These are phyloP conservation scores for Clavelina lepadiformis DNA, from an alignment of 23 tunicate species.

Conservation along the genomic window DNA sequence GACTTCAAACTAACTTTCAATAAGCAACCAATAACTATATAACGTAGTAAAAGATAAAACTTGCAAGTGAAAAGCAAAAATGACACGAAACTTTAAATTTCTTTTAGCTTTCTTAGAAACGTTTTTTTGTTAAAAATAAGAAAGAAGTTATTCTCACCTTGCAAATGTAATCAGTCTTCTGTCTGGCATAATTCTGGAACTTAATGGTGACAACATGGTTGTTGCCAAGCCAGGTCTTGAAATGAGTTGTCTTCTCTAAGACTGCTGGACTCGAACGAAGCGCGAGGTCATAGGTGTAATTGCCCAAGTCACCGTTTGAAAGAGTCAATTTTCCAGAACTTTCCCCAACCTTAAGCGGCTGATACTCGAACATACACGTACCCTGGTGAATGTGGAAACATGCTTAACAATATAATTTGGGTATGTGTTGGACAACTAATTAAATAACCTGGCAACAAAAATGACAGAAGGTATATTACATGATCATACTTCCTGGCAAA, in stretches of 20 bases:
- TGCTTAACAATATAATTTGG: not conserved
- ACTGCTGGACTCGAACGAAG: slow-evolving; percentile 64
- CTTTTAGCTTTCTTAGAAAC: too few relatives aligned
- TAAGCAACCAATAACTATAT: too few relatives aligned
- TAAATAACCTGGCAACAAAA: not conserved
- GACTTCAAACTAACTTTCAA: too few relatives aligned
- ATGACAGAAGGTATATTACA: too few relatives aligned
- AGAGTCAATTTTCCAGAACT: slow-evolving; percentile 52
- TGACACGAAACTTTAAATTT: too few relatives aligned
- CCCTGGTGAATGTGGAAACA: slow-evolving; percentile 78
- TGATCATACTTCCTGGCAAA: too few relatives aligned
- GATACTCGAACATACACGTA: slow-evolving; percentile 85
- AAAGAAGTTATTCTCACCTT: too few relatives aligned
- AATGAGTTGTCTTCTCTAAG: slow-evolving; percentile 70
- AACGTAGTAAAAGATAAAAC: too few relatives aligned
- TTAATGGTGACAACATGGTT: slow-evolving; percentile 63
- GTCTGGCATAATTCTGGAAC: slow-evolving; percentile 82
- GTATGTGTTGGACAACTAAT: not conserved
- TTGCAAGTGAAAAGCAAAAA: too few relatives aligned
- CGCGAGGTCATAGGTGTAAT: slow-evolving; percentile 78
- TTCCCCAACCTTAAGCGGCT: slow-evolving; percentile 88
- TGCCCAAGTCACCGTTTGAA: slow-evolving; percentile 68
- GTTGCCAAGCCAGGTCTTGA: slow-evolving; percentile 57
- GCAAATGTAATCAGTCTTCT: slow-evolving; percentile 88
- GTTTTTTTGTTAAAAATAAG: too few relatives aligned